Evolutionary conservation across 1,140 invertebrate species (phyloP).

Genomic region (Papilio polyxenes): DNA sequence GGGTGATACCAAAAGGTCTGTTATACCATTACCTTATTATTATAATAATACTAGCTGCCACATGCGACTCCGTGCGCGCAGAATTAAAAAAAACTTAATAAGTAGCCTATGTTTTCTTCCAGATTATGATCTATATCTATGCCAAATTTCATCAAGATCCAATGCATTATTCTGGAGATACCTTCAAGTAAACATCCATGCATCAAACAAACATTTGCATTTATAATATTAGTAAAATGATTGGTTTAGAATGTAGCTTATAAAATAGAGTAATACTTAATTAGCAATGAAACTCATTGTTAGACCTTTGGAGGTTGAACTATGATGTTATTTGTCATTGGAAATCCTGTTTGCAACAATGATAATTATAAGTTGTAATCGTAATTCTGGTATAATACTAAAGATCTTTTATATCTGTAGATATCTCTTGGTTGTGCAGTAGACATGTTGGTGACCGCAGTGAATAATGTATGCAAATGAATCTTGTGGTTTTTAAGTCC

Average conservation of each 20-base stretch:
- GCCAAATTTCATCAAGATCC: too few relatives aligned
- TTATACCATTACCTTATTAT: constrained; percentile 15
- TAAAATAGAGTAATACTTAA: neutral
- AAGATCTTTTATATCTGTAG: too few relatives aligned
- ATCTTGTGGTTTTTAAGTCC: neutral
- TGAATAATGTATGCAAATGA: neutral
- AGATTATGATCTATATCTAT: too few relatives aligned
- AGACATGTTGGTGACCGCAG: neutral
- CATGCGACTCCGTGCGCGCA: too few relatives aligned
- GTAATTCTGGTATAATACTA: neutral
- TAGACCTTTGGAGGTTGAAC: neutral
- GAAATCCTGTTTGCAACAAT: neutral
- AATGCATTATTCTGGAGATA: too few relatives aligned
- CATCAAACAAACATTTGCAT: too few relatives aligned
- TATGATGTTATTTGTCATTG: neutral
- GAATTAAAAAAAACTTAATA: too few relatives aligned
- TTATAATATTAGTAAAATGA: too few relatives aligned
- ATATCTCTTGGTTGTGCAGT: neutral
- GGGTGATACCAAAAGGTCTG: constrained; percentile 98
- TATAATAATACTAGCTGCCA: neutral
- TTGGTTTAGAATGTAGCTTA: neutral
- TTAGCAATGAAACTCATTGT: neutral
- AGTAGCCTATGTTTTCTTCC: too few relatives aligned
- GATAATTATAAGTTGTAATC: neutral
- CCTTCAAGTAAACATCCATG: too few relatives aligned